These are phyloP conservation scores for Callaeas wilsoni DNA, from an alignment of 2,113 vertebrate genomes.

Conservation along the genomic window DNA sequence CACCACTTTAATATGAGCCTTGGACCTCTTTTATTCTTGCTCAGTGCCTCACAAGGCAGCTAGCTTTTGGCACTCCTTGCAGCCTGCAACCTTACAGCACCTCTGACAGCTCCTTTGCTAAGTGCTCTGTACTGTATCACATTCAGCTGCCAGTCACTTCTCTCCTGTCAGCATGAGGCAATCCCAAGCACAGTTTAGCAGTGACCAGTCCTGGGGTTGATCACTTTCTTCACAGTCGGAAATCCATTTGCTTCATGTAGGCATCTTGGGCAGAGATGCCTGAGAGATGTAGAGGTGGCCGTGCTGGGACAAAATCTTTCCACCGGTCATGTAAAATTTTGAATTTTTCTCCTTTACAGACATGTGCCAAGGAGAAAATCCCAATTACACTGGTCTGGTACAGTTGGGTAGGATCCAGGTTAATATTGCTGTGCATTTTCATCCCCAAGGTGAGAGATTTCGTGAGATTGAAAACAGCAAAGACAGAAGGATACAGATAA, in stretches of 20 bases:
- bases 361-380: not conserved
- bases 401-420: not conserved
- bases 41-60: rapidly evolving
- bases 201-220: not conserved
- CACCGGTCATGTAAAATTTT: not conserved
- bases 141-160: not conserved
- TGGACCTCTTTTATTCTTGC: not conserved
- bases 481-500: not conserved
- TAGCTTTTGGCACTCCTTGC: not conserved
- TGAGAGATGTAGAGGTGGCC: not conserved
- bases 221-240: not conserved
- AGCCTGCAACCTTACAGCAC: not conserved
- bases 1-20: not conserved
- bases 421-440: not conserved
- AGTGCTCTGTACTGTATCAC: rapidly evolving
- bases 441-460: not conserved
- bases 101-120: not conserved
- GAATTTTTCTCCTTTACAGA: not conserved
- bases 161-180: not conserved
- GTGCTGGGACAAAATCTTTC: not conserved
- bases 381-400: not conserved
- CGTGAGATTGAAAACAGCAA: not conserved
- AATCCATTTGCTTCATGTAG: not conserved
- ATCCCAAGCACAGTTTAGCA: not conserved
- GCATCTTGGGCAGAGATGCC: not conserved